Base-by-base conservation (phyloP, 1,140 invertebrate genomes). In the Diachasma alloeum region DNA sequence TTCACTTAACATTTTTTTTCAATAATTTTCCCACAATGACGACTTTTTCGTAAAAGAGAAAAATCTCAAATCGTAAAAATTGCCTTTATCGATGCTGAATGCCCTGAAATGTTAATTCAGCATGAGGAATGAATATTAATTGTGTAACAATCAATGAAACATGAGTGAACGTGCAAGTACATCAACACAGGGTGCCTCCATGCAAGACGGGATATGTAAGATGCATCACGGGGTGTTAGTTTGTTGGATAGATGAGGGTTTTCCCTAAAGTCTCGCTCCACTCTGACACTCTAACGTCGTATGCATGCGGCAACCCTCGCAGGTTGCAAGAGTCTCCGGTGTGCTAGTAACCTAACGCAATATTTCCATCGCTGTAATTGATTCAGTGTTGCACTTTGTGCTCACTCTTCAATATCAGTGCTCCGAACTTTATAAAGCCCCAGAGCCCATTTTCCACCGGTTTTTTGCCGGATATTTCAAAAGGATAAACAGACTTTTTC, bases 281-380 rank as follows among this genome's bases (percentile, higher is more conserved):
- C 74, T 71, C 26, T 42, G 59, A n/a, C n/a, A 53, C 17, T 24
- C 19, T 31, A 63, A 63, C 19, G 59, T 63, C 59, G 59, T 26
- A 63, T 63, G 59, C 59, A 63, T 63, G 24, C 24, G 26, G 6
- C 19, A 56, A 22, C 31, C n/a, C 15, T 63, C 19, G 15, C 24
- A 13, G 59, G 0, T 26, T 63, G 59, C 2, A 56, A 56, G 31
- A 31, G 8, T 19, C 2, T 63, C 19, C 4, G 59, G 8, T 26
- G n/a, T 56, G n/a, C 74, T 59, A 39, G 66, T 44, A 74, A 72
- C 72, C 46, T 84, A 82, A 84, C 80, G 81, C 72, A 83, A 83
- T 83, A 84, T 84, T 81, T 83, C 80, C 84, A 83, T 84, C 79
- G 81, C 72, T 78, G 81, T 83, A 84, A 83, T 84, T 84, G 80